Percentiles rank a stretch among this genome's conserved stretches.
Conservation (phyloP, 2,888 invertebrate genomes). For the Trisateles emortualis region DNA sequence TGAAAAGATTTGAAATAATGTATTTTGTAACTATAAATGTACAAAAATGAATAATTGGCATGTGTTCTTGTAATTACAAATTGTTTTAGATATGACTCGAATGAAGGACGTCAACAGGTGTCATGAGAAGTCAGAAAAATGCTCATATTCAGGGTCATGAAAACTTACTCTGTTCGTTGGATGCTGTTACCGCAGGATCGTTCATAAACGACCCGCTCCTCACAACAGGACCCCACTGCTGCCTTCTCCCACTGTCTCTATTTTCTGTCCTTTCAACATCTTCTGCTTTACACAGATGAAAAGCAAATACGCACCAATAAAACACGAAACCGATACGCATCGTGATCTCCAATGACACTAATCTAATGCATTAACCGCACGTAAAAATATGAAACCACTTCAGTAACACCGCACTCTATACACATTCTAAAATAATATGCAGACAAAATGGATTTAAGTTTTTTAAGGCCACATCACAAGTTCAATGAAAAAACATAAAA, state of each 20-base stretch:
- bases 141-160: slow-evolving; percentile 58
- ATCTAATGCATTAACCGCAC: slow-evolving; percentile 72
- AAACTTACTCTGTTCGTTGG: slow-evolving; percentile 82
- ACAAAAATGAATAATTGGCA: slow-evolving; percentile 45
- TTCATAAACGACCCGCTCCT: slow-evolving; percentile 73
- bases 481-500: slow-evolving; percentile 70
- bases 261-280: slow-evolving; percentile 81
- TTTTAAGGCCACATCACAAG: slow-evolving; percentile 77
- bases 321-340: slow-evolving; percentile 85
- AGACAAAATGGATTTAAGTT: slow-evolving; percentile 59
- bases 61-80: slow-evolving; percentile 47
- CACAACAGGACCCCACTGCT: slow-evolving; percentile 77
- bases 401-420: slow-evolving; percentile 70
- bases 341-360: slow-evolving; percentile 82
- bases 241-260: slow-evolving; percentile 74
- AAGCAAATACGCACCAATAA: slow-evolving; percentile 84
- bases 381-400: slow-evolving; percentile 68
- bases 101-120: slow-evolving; percentile 77
- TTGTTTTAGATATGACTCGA: slow-evolving; percentile 45
- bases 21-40: slow-evolving; percentile 19
- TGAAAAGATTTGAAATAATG: slow-evolving; percentile 13
- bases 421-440: slow-evolving; percentile 76
- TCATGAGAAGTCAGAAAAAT: slow-evolving; percentile 60
- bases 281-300: slow-evolving; percentile 81
- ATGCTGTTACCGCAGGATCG: slow-evolving; percentile 67